Conservation (phyloP, 2,113 vertebrate species). For the Cairina moschata region DNA sequence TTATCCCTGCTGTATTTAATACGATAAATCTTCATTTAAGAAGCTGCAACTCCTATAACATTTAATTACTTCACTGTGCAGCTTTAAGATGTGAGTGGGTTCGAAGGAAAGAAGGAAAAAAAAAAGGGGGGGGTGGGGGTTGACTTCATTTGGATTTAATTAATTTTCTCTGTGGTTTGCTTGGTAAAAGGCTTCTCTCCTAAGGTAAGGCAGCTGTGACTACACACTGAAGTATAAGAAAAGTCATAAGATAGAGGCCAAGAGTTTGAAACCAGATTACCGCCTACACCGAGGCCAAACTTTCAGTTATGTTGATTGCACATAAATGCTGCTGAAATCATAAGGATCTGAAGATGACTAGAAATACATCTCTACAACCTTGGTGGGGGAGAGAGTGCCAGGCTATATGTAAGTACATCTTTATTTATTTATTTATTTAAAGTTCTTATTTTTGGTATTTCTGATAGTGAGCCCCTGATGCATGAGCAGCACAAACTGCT, state of each 20-base stretch:
- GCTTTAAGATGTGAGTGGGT: background rate
- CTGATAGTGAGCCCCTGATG: background rate
- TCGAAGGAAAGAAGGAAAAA: background rate
- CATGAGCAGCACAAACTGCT: background rate
- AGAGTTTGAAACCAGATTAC: background rate
- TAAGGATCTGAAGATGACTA: background rate
- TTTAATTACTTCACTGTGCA: background rate
- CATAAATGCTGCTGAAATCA: background rate
- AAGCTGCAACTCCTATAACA: background rate
- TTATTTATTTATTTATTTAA: background rate
- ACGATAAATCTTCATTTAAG: slow-evolving; percentile 10
- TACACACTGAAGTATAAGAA: background rate
- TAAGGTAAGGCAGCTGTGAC: background rate
- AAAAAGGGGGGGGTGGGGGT: background rate
- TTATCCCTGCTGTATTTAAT: slow-evolving; percentile 21
- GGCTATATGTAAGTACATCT: background rate
- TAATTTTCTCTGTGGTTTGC: background rate
- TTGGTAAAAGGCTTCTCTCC: background rate
- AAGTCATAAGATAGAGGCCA: background rate
- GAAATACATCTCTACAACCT: background rate
- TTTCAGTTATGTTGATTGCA: fast-evolving
- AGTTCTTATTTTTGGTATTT: no score
- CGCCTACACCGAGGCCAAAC: background rate
- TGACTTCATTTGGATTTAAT: background rate
- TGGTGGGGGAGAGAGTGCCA: no score